These are phyloP conservation scores for Neoarius graeffei DNA, from an alignment of 2,113 vertebrate species.

Conservation along the genomic window DNA sequence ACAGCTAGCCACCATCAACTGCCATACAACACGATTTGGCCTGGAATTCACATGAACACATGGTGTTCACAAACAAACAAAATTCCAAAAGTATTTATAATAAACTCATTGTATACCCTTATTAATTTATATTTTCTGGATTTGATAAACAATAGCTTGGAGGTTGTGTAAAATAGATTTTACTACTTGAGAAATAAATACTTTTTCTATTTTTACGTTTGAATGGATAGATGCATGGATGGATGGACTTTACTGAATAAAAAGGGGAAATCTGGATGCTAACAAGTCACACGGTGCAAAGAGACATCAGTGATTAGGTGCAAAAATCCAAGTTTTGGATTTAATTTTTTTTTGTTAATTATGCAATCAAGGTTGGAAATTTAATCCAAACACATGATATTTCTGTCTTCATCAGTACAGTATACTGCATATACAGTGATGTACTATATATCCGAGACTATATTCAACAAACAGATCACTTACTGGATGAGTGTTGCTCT, in stretches of 20 bases:
- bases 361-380: neutral
- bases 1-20: conserved; percentile 92
- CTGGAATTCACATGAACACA: conserved; percentile 62
- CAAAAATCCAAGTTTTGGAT: neutral
- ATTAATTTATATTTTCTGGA: neutral
- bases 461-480: conserved; percentile 65
- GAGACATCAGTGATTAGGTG: neutral
- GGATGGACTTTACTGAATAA: neutral
- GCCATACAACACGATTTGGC: conserved; percentile 90
- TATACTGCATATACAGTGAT: neutral
- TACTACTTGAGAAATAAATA: neutral
- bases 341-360: neutral
- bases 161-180: neutral
- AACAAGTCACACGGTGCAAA: neutral
- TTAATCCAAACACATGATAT: neutral
- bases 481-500: conserved; percentile 96
- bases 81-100: neutral
- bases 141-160: neutral
- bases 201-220: too few relatives aligned
- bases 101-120: neutral
- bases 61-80: neutral
- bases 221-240: neutral
- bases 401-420: neutral
- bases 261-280: neutral
- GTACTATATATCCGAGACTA: neutral